A percentile compares a stretch with the other conserved stretches of the same genome.
phyloP scores from a whole-genome alignment of 1,140 invertebrate species.

The Ceratosolen solmsi region DNA sequence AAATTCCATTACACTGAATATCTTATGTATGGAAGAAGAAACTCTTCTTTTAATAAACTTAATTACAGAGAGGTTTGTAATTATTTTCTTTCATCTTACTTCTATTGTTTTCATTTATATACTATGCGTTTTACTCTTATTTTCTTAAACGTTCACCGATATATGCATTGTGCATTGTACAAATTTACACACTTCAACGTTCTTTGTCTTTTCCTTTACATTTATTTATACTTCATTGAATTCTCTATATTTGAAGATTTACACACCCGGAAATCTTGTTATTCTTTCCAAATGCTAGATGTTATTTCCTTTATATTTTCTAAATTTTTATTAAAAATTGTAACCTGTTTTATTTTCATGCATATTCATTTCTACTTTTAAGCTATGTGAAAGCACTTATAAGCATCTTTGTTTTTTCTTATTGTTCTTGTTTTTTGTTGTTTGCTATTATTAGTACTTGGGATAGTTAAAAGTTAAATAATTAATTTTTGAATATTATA shows the following conservation, averaged over 20 bases:
- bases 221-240: no score
- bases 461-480: no score
- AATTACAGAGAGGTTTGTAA: not conserved
- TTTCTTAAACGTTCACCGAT: not conserved
- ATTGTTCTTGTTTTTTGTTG: no score
- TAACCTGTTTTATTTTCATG: not conserved
- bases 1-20: no score
- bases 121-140: not conserved
- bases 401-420: no score
- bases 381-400: no score
- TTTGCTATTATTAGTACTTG: no score
- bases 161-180: not conserved
- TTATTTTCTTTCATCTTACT: not conserved
- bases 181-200: not conserved
- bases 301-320: not conserved
- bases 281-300: not conserved
- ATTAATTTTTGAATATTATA: no score
- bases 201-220: not conserved
- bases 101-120: not conserved
- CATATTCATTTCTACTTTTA: not conserved
- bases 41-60: not conserved
- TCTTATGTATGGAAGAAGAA: no score
- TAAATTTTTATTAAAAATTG: conserved; percentile 25
- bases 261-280: not conserved
- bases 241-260: not conserved